phyloP scores from a whole-genome alignment of 2,888 invertebrate species.

The Eledone cirrhosa region DNA sequence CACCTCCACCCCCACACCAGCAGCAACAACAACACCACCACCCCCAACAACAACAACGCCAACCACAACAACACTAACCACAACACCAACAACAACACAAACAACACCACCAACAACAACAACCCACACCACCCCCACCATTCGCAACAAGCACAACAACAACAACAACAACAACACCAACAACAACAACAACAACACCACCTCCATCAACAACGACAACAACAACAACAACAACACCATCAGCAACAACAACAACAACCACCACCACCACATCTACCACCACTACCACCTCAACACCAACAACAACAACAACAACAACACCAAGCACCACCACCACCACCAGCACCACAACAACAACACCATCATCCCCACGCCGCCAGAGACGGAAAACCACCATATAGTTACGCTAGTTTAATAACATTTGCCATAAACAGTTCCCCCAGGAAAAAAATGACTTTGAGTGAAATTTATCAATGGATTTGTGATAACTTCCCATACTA shows the following conservation, averaged over 20 bases:
- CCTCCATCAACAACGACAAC: not conserved
- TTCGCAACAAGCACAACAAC: not conserved
- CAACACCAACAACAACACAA: not conserved
- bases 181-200: too few species aligned
- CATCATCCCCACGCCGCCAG: conserved; percentile 37
- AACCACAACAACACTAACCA: not conserved
- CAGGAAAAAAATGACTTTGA: conserved; percentile 78
- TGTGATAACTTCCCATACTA: conserved; percentile 79
- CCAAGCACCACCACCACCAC: not conserved
- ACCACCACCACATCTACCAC: too few species aligned
- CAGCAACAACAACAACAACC: not conserved
- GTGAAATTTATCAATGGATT: conserved; percentile 79
- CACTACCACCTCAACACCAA: too few species aligned
- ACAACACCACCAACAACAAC: not conserved
- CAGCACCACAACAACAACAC: not conserved
- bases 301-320: not conserved
- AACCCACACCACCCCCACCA: conserved; percentile 16
- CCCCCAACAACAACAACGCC: not conserved
- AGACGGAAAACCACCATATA: conserved; percentile 70
- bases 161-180: not conserved
- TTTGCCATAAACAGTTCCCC: conserved; percentile 76
- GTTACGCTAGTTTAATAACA: conserved; percentile 78
- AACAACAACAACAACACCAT: not conserved
- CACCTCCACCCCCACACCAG: too few species aligned
- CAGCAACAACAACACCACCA: conserved; percentile 4